Conservation (phyloP, 1,140 invertebrate species). For the Brachionus manjavacas region DNA sequence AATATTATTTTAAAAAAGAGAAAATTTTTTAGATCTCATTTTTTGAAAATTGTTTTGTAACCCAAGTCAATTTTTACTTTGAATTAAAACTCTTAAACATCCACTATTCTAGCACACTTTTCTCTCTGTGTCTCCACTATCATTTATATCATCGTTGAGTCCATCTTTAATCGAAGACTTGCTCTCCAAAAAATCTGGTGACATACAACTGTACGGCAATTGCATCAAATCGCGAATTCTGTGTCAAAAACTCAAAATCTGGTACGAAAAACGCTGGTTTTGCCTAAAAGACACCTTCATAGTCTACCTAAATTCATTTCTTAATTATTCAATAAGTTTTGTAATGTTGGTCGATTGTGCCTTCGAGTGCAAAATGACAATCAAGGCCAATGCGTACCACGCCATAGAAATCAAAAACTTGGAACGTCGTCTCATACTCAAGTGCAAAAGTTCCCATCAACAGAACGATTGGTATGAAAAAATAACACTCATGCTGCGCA, state of each 20-base stretch:
- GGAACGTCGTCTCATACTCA: not conserved
- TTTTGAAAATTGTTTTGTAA: too few relatives aligned
- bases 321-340: conserved; percentile 5
- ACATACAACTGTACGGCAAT: not conserved
- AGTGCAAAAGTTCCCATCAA: conserved; percentile 22
- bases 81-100: too few relatives aligned
- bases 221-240: not conserved
- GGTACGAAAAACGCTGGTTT: conserved; percentile 28
- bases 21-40: too few relatives aligned
- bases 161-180: not conserved
- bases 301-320: not conserved
- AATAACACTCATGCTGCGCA: conserved; percentile 23
- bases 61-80: too few relatives aligned
- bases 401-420: conserved; percentile 20
- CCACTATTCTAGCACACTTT: not conserved
- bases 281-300: conserved; percentile 31
- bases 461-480: conserved; percentile 35
- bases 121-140: conserved; percentile 11
- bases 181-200: conserved; percentile 4
- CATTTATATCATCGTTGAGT: not conserved
- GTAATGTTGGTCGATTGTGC: conserved; percentile 17
- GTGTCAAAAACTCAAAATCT: conserved; percentile 31
- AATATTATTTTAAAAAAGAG: too few relatives aligned
- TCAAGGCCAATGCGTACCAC: conserved; percentile 1
- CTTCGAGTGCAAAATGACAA: not conserved